Evolutionary conservation across 1,140 invertebrate genomes (phyloP), one percentile per base, ranked within the genome.

Genomic region (Aricia agestis): DNA sequence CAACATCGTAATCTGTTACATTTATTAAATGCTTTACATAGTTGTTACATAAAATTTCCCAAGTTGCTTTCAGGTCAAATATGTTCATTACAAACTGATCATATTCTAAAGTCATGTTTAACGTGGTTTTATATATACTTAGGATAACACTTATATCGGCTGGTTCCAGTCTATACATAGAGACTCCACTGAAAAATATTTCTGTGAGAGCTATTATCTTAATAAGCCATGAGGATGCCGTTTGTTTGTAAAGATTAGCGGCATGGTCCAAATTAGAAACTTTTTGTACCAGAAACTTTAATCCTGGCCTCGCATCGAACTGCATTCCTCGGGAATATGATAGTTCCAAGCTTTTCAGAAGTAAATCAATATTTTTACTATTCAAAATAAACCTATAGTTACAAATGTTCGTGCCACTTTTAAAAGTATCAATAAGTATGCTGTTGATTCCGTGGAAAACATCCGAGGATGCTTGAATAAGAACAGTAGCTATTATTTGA

Each of bases 281-380:
- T 93, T 98, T 98, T 88, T 98, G 97, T 63, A 98, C 94, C 6
- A 98, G 93, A 85, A 98, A 98, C 86, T 98, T 98, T 7, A 99
- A 89, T 0, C 97, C 97, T 0, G 98, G 97, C 18, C 97, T 93
- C 7, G 94, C 93, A 85, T 99, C 97, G 86, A 98, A 98, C 78
- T 97, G 96, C 78, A 95, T 93, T 0, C 97, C 95, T 45, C 96
- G 93, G 18, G 93, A 93, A 82, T 97, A 97, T 1, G 97, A 97
- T 45, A 96, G 92, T 72, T 97, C 95, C 59, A 98, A 92, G 81
- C 95, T 96, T 76, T 95, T 94, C 32, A 98, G 87, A 61, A 98
- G 92, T 68, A 94, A 93, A 69, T 95, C 92, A 10, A 95, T 92
- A 75, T 95, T 94, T 73, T 91, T 80, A 41, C 86, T 91, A 69